Conservation (phyloP, 2,113 vertebrate species). For the Urocynchramus pylzowi region DNA sequence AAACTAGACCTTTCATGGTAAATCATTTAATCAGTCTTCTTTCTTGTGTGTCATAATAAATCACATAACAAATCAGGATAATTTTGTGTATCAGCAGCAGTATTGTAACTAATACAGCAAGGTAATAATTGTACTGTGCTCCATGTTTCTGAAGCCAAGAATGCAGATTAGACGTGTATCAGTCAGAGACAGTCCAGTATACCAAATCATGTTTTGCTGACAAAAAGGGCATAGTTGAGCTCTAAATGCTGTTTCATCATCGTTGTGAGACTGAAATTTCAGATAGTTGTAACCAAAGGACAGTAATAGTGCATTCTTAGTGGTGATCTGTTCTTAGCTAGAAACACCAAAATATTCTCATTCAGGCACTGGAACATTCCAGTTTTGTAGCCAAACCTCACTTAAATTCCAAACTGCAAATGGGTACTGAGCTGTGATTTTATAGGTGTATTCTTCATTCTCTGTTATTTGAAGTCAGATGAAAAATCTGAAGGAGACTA, state of each 20-base stretch:
- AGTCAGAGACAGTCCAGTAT: not conserved
- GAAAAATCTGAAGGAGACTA: not conserved
- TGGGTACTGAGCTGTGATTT: not conserved
- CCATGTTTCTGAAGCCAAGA: not conserved
- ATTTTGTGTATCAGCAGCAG: not conserved
- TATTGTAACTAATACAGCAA: not conserved
- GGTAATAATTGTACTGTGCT: not conserved
- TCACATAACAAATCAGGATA: not conserved
- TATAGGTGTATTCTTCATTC: not conserved
- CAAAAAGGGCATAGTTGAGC: not conserved
- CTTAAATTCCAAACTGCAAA: not conserved
- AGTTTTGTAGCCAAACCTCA: not conserved
- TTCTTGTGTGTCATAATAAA: not conserved
- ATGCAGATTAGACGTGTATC: not conserved
- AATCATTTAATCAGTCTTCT: not conserved
- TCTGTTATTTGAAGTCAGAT: not conserved
- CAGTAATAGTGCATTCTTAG: not conserved
- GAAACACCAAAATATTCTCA: not conserved
- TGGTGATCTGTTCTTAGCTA: not conserved
- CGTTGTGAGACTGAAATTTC: not conserved
- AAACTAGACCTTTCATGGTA: not conserved
- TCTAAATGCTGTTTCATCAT: not conserved
- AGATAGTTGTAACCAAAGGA: not conserved
- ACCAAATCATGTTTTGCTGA: not conserved
- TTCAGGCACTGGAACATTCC: not conserved